Evolutionary conservation across 2,113 vertebrate species (phyloP).

Genomic region (Nycticebus coucang): DNA sequence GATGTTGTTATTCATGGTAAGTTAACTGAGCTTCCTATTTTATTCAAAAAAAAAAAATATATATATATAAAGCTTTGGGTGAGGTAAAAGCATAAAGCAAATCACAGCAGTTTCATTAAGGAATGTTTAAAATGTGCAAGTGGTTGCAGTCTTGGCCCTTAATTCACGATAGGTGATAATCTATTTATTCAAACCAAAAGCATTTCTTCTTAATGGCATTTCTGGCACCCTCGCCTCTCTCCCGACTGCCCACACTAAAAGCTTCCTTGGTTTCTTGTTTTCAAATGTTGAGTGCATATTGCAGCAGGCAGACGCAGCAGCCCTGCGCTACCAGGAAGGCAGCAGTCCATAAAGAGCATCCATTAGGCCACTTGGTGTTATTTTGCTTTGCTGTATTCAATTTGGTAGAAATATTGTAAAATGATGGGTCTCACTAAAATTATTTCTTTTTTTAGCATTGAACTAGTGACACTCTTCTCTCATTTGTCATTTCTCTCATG

Average conservation of each 20-base stretch:
- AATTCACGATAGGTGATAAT: constrained; percentile 51
- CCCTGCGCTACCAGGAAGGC: not conserved
- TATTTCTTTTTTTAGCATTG: not conserved
- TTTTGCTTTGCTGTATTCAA: constrained; percentile 43
- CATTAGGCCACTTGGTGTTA: not conserved
- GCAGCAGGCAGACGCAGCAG: constrained; percentile 11
- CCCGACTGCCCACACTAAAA: not conserved
- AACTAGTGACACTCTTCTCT: not conserved
- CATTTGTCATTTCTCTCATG: not conserved
- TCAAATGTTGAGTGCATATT: not conserved
- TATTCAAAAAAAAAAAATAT: not conserved
- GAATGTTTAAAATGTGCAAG: constrained; percentile 23
- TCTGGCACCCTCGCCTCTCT: not conserved
- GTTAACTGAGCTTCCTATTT: constrained; percentile 47
- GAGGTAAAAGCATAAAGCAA: constrained; percentile 20
- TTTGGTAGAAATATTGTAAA: constrained; percentile 41
- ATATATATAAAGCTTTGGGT: not conserved
- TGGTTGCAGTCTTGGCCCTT: constrained; percentile 6
- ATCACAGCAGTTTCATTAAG: constrained; percentile 52
- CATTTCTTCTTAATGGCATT: constrained; percentile 52
- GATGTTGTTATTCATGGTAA: constrained; percentile 18
- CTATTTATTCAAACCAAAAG: not conserved
- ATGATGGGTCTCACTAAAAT: not conserved
- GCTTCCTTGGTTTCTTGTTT: not conserved
- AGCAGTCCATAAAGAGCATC: constrained; percentile 2